These are phyloP conservation scores for Eristalis pertinax DNA, from an alignment of 2,888 invertebrate genomes.

Conservation along the genomic window DNA sequence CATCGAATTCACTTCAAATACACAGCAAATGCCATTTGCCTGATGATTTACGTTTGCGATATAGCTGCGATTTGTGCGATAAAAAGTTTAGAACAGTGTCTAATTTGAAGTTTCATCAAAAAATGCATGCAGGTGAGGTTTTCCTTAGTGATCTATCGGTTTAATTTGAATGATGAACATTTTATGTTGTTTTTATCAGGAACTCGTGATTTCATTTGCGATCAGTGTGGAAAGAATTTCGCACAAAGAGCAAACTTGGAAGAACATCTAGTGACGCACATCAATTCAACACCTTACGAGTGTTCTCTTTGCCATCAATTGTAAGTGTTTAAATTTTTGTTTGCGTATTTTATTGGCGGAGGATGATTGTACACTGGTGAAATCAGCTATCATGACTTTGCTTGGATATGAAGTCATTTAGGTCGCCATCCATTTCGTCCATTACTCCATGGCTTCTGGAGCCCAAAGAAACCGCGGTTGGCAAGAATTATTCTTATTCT, in stretches of 20 bases:
- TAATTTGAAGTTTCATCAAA: slow-evolving; percentile 74
- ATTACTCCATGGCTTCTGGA: too few species aligned
- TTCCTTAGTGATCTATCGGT: background rate
- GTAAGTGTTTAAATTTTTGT: slow-evolving; percentile 65
- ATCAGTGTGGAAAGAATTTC: slow-evolving; percentile 82
- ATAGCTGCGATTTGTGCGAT: slow-evolving; percentile 67
- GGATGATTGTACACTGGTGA: background rate
- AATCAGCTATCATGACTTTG: too few species aligned
- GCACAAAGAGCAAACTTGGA: slow-evolving; percentile 82
- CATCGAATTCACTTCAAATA: slow-evolving; percentile 66
- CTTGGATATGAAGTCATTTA: too few species aligned
- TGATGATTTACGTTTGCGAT: slow-evolving; percentile 53
- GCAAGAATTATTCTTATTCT: too few species aligned
- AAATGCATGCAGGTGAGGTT: slow-evolving; percentile 74
- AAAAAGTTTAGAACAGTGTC: slow-evolving; percentile 73
- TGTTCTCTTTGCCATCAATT: slow-evolving; percentile 82
- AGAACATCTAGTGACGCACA: slow-evolving; percentile 83
- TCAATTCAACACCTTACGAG: slow-evolving; percentile 79
- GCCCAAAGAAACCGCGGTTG: too few species aligned
- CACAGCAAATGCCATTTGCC: slow-evolving; percentile 74
- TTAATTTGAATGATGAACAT: background rate
- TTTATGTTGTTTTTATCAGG: slow-evolving; percentile 61
- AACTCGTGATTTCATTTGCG: slow-evolving; percentile 80
- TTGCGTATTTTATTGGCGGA: background rate
- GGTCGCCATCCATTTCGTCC: too few species aligned